A percentile compares a stretch with the other conserved stretches of the same genome.
These are phyloP conservation scores for Anastatus disparis DNA, from an alignment of 1,140 invertebrate species.

Conservation along the genomic window DNA sequence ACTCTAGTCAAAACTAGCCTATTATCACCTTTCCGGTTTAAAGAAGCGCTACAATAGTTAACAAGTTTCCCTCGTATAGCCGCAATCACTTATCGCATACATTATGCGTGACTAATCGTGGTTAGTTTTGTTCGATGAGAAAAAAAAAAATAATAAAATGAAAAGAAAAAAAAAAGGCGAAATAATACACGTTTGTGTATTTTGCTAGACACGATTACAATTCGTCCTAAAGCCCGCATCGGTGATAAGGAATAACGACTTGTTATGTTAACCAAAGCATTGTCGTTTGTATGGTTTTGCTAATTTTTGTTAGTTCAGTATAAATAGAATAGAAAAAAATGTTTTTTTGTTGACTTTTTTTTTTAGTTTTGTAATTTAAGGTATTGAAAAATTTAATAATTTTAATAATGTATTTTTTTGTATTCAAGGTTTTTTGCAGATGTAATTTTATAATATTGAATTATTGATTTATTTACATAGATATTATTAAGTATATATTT, in stretches of 20 bases:
- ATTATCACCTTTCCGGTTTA: conserved; percentile 30
- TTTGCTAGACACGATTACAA: not conserved
- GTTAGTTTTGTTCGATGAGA: not conserved
- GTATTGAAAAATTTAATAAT: too few species aligned
- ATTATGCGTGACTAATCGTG: not conserved
- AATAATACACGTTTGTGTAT: not conserved
- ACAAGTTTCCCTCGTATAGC: conserved; percentile 22
- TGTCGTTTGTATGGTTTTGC: not conserved
- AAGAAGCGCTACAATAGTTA: conserved; percentile 21
- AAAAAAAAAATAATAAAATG: not conserved
- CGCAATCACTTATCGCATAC: conserved; percentile 28
- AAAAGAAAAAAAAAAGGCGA: too few species aligned
- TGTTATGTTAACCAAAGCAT: not conserved
- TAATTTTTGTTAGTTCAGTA: too few species aligned
- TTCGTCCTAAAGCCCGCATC: conserved; percentile 16
- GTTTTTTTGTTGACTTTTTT: too few species aligned
- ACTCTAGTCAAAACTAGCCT: conserved; percentile 27
- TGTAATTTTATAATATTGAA: too few species aligned
- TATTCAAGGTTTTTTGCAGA: too few species aligned
- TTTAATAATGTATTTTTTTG: too few species aligned
- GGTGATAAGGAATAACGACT: not conserved
- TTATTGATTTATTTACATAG: too few species aligned
- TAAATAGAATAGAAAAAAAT: too few species aligned
- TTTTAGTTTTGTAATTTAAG: too few species aligned
- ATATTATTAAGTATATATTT: too few species aligned